phyloP scores from a whole-genome alignment of 2,113 vertebrate genomes.

The Clupea harengus region DNA sequence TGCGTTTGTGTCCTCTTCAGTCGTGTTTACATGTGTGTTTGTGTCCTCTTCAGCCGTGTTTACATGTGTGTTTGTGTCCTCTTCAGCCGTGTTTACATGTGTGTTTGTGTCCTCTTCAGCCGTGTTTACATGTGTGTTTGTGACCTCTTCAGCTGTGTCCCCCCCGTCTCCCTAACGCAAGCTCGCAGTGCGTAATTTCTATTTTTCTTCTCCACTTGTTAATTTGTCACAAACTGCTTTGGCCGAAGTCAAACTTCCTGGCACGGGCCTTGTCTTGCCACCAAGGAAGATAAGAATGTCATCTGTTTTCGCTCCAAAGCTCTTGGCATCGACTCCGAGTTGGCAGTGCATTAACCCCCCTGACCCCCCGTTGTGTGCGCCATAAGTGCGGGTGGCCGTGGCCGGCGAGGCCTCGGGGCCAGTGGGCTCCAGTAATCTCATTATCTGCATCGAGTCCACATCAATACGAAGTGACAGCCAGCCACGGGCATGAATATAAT shows the following conservation, averaged over 20 bases:
- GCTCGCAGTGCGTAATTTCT: not conserved
- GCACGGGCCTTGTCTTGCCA: not conserved
- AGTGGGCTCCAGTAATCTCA: constrained; percentile 26
- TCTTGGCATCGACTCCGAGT: constrained; percentile 29
- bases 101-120: not conserved
- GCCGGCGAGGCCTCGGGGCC: not conserved
- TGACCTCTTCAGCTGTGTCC: not conserved
- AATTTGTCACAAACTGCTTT: constrained; percentile 36
- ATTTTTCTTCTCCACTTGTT: constrained; percentile 10
- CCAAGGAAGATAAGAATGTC: constrained; percentile 23
- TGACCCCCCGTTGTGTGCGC: not conserved
- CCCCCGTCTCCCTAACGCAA: not conserved
- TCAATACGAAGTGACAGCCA: constrained; percentile 31
- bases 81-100: not conserved
- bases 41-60: not conserved
- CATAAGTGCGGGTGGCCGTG: not conserved
- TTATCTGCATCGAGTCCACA: constrained; percentile 34
- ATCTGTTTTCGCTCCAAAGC: constrained; percentile 32
- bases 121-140: no score
- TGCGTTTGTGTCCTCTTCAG: not conserved
- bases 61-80: not conserved
- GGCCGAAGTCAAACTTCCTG: constrained; percentile 29
- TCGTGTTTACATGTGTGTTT: not conserved
- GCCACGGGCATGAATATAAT: constrained; percentile 24
- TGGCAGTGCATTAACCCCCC: constrained; percentile 21